phyloP scores from a whole-genome alignment of 2,888 invertebrate species.

The Heteropelma amictum region DNA sequence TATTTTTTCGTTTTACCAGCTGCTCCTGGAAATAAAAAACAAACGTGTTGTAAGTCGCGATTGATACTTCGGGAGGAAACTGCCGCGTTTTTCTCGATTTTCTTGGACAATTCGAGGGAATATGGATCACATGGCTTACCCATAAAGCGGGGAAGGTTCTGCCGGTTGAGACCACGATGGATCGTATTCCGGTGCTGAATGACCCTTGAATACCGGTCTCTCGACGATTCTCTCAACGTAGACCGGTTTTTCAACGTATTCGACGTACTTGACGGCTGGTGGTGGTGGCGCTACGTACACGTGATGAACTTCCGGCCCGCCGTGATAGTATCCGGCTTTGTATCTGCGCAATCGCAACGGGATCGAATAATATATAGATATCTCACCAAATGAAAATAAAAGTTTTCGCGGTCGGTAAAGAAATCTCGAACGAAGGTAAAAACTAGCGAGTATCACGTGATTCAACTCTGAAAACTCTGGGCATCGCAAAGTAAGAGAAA shows the following conservation, averaged over 20 bases:
- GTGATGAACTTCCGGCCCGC: conserved; percentile 71
- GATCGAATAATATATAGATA: not conserved
- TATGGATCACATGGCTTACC: conserved; percentile 58
- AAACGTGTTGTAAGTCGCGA: not conserved
- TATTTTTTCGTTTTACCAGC: not conserved
- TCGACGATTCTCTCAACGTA: conserved; percentile 72
- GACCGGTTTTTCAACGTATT: conserved; percentile 74
- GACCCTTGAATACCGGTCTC: conserved; percentile 69
- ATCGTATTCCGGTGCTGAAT: conserved; percentile 63
- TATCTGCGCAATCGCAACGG: conserved; percentile 61
- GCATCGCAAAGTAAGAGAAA: not conserved
- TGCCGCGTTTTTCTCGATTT: not conserved
- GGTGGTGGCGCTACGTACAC: conserved; percentile 71
- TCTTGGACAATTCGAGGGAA: not conserved
- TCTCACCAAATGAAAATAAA: not conserved
- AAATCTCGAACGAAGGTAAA: not conserved
- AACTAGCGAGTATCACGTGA: not conserved
- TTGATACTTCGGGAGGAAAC: not conserved
- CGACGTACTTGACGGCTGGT: conserved; percentile 70
- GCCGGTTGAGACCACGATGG: conserved; percentile 65
- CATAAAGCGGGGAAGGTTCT: conserved; percentile 67
- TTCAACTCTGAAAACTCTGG: not conserved
- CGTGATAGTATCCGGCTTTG: conserved; percentile 69
- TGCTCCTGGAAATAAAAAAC: not conserved
- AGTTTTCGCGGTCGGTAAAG: not conserved